phyloP scores from a whole-genome alignment of 2,888 invertebrate species.

The Dasypolia templi region DNA sequence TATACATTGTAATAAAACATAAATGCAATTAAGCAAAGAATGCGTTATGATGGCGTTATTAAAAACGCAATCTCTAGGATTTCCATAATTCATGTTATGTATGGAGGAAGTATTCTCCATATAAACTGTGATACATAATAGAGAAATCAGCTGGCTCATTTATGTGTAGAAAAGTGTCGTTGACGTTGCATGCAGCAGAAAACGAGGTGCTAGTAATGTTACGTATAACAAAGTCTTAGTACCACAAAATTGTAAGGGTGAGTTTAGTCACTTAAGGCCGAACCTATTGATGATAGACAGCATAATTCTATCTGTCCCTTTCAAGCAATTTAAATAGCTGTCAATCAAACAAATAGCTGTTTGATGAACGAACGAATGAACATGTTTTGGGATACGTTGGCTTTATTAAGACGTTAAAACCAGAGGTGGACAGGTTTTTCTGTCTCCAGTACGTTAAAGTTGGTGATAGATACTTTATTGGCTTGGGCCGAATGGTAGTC shows the following conservation, averaged over 20 bases:
- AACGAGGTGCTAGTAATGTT: not conserved
- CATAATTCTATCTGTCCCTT: no score
- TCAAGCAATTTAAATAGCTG: no score
- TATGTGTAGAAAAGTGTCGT: not conserved
- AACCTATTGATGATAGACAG: no score
- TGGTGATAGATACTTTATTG: no score
- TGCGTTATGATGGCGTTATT: conserved; percentile 16
- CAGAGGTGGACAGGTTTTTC: no score
- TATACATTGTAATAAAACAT: not conserved
- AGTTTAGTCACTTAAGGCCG: no score
- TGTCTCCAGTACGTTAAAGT: no score
- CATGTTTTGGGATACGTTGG: no score
- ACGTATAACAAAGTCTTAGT: not conserved
- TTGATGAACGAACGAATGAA: no score
- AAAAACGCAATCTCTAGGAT: conserved; percentile 32
- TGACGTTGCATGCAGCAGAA: not conserved
- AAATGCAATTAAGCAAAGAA: conserved; percentile 41
- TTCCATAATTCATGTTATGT: conserved; percentile 28
- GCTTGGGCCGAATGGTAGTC: no score
- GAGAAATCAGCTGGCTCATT: conserved; percentile 13
- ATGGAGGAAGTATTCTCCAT: conserved; percentile 42
- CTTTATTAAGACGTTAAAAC: no score
- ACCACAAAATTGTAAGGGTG: not conserved
- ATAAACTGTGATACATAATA: conserved; percentile 36
- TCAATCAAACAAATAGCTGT: no score